A percentile compares a stretch with the other conserved stretches of the same genome.
Conservation (phyloP, 2,113 vertebrate genomes). For the Tringa solitaria region DNA sequence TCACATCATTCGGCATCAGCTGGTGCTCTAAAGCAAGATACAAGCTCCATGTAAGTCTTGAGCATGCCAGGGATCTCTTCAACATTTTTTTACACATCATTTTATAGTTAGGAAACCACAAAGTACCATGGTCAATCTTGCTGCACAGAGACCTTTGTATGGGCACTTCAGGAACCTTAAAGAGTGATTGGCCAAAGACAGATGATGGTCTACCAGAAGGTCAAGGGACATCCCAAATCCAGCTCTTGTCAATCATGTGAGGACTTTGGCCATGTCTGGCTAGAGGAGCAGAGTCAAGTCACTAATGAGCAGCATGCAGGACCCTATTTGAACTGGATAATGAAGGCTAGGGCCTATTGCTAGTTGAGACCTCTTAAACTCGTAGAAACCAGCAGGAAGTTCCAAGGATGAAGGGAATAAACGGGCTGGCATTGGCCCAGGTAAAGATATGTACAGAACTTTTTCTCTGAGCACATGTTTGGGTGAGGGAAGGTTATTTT, state of each 20-base stretch:
- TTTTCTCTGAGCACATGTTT: not conserved
- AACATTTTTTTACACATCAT: not conserved
- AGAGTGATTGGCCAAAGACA: not conserved
- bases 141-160: not conserved
- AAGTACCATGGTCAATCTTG: accelerated
- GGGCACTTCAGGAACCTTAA: not conserved
- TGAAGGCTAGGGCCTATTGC: not conserved
- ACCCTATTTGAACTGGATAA: not conserved
- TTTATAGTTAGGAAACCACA: not conserved
- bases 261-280: not conserved
- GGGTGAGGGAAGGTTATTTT: not conserved
- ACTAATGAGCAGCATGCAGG: accelerated
- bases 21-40: not conserved
- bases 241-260: not conserved
- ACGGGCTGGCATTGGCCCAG: not conserved
- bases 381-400: not conserved
- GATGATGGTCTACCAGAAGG: not conserved
- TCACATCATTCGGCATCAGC: not conserved
- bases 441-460: not conserved
- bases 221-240: not conserved
- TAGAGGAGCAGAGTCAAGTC: not conserved
- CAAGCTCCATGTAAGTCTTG: not conserved
- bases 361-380: not conserved
- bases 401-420: not conserved
- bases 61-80: not conserved